phyloP scores from a whole-genome alignment of 2,888 invertebrate genomes.

The Drosophila testacea region DNA sequence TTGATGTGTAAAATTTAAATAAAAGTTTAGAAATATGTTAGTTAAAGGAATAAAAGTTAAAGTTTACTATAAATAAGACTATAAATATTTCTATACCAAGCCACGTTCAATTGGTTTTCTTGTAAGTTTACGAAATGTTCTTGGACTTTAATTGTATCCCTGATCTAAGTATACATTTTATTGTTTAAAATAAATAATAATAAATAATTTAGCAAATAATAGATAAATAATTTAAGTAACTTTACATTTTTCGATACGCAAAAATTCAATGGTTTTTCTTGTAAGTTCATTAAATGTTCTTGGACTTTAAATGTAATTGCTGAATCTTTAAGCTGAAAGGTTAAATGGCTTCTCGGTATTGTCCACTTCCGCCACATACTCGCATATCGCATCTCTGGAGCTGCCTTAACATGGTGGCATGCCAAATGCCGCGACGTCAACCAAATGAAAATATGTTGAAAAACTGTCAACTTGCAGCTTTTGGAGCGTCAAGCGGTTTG shows the following conservation, averaged over 20 bases:
- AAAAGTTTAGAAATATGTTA: too few relatives aligned
- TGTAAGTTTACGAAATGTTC: background rate
- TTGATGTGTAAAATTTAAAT: too few relatives aligned
- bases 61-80: background rate
- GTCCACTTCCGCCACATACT: constrained; percentile 46
- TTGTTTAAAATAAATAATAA: too few relatives aligned
- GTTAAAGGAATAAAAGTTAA: background rate
- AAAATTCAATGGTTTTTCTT: too few relatives aligned
- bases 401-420: constrained; percentile 30
- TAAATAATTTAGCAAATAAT: background rate
- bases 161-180: background rate
- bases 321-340: constrained; percentile 20
- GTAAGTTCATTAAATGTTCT: background rate
- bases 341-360: constrained; percentile 28
- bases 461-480: constrained; percentile 59
- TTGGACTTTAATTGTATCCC: background rate
- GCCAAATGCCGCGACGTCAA: constrained; percentile 12
- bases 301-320: background rate
- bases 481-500: constrained; percentile 67
- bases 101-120: too few relatives aligned
- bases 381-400: constrained; percentile 29
- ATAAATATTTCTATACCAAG: too few relatives aligned
- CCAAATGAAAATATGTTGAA: constrained; percentile 44
- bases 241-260: too few relatives aligned
- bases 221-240: too few relatives aligned